Base-by-base conservation (phyloP, 2,888 invertebrate species). In the Invenusta paracnida region DNA sequence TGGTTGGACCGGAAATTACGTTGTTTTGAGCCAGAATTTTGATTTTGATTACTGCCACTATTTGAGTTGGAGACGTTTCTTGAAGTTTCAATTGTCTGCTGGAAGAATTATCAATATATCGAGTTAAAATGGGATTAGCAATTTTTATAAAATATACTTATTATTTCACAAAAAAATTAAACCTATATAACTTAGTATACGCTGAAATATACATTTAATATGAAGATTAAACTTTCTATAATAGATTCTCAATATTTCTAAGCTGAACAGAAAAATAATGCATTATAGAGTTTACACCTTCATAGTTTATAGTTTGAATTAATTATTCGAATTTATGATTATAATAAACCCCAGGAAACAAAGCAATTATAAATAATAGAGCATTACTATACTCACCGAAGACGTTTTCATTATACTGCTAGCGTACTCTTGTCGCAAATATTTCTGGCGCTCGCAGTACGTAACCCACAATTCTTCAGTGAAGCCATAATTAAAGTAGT, bases 401-500 rank as follows among this genome's bases (percentile, higher is more conserved):
- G 11, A 5, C 5, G 73, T 13, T 73, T 73, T 73, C 5, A 73
- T 2, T 13, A 73, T 73, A 73, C 73, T 25, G 73, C 73, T 23
- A 23, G 11, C 5, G 23, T 73, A 73, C 25, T 73, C 73, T 5
- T 73, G 73, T 73, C 93, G 89, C 30, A 93, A 88, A 85, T 92
- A 90, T 86, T 91, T 90, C 89, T 93, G 93, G 87, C 92, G 91
- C 85, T 98, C 98, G 91, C 98, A 98, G 92, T 99, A 99, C 0
- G 96, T 95, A 88, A 96, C 94, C 99, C 99, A 99, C 0, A 98
- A 97, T 88, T 98, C 97, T 92, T 99, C 99, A 89, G 96, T 99
- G 91, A 99, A 99, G 0, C 99, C 99, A 91, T 98, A 99, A 93
- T 99, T 98, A 92, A 97, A 98, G 91, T 97, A 98, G 93, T 98